phyloP scores from a whole-genome alignment of 1,140 invertebrate genomes.

The Drosophila sulfurigaster region DNA sequence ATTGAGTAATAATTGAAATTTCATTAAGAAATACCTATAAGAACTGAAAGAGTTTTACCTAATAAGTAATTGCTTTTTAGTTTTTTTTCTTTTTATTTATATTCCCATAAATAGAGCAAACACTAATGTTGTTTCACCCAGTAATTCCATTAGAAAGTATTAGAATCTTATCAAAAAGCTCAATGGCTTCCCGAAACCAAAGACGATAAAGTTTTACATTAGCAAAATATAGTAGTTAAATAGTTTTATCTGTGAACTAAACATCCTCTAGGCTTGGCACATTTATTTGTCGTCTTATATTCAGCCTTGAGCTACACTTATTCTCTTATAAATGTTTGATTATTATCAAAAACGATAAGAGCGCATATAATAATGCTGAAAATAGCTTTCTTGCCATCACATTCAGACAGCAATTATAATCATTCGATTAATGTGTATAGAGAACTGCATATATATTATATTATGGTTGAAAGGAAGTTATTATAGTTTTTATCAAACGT shows the following conservation, averaged over 20 bases:
- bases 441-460: not conserved
- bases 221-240: not conserved
- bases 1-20: not conserved
- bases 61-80: no score
- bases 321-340: not conserved
- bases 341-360: constrained; percentile 5
- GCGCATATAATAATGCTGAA: not conserved
- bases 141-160: no score
- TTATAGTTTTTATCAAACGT: not conserved
- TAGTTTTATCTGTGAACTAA: not conserved
- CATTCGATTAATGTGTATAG: not conserved
- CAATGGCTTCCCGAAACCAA: no score
- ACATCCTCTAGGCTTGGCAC: not conserved
- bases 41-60: no score
- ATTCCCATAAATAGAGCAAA: no score
- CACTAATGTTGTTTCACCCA: no score
- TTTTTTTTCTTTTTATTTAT: no score
- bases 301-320: not conserved
- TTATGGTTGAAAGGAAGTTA: not conserved
- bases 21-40: no score
- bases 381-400: not conserved
- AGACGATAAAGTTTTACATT: no score
- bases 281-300: not conserved
- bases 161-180: no score
- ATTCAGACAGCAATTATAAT: not conserved